Evolutionary conservation across 2,888 invertebrate species (phyloP).

Genomic region (Osmoderma eremita): DNA sequence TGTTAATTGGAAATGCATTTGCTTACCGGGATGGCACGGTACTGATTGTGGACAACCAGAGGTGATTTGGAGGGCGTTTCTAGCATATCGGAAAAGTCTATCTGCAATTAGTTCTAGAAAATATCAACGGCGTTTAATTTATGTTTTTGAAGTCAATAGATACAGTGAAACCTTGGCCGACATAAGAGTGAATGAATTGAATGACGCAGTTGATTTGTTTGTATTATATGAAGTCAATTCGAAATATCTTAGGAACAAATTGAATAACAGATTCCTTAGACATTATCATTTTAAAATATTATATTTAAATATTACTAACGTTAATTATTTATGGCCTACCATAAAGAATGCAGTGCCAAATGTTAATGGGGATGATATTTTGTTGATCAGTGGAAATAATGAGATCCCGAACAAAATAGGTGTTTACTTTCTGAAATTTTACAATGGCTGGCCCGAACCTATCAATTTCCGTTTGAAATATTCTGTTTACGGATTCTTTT

Average conservation of each 20-base stretch:
- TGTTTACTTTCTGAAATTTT: constrained; percentile 74
- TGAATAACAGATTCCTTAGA: constrained; percentile 64
- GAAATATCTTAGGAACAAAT: constrained; percentile 62
- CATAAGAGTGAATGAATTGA: constrained; percentile 70
- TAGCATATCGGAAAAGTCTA: constrained; percentile 67
- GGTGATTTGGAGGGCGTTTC: constrained; percentile 72
- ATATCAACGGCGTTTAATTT: constrained; percentile 67
- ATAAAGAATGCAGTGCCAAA: constrained; percentile 62
- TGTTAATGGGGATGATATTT: constrained; percentile 67
- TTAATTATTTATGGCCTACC: constrained; percentile 62
- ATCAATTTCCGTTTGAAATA: constrained; percentile 71
- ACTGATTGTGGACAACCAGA: constrained; percentile 74
- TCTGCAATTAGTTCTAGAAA: constrained; percentile 63
- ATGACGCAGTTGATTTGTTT: constrained; percentile 72
- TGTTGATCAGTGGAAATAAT: constrained; percentile 69
- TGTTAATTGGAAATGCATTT: constrained; percentile 66
- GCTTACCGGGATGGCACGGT: constrained; percentile 73
- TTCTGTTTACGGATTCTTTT: constrained; percentile 76
- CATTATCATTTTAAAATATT: constrained; percentile 67
- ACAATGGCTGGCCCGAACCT: constrained; percentile 72
- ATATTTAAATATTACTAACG: constrained; percentile 60
- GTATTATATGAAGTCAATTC: constrained; percentile 67
- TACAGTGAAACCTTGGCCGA: constrained; percentile 69
- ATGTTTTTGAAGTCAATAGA: constrained; percentile 67
- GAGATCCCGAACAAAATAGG: constrained; percentile 71